phyloP scores from a whole-genome alignment of 2,888 invertebrate species.

The Tuta absoluta region DNA sequence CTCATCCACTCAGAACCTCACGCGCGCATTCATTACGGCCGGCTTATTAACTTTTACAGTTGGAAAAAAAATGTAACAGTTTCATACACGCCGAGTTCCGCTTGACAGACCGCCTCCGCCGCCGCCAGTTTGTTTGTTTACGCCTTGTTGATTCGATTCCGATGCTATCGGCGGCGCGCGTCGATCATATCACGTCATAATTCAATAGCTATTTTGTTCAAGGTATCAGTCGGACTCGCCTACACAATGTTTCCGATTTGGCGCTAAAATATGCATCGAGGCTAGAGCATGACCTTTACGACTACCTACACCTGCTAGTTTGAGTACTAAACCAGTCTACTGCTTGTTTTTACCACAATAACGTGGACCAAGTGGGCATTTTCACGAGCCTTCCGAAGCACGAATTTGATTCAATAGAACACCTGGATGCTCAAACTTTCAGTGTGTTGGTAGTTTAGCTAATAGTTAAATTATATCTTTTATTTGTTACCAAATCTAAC shows the following conservation, averaged over 20 bases:
- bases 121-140: conserved; percentile 31
- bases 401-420: too few relatives aligned
- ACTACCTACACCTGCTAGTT: not conserved
- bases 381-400: too few relatives aligned
- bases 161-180: not conserved
- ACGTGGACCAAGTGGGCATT: too few relatives aligned
- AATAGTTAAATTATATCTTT: too few relatives aligned
- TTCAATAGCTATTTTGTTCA: not conserved
- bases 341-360: too few relatives aligned
- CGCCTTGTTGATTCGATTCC: conserved; percentile 14
- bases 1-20: conserved; percentile 60
- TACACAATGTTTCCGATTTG: conserved; percentile 8
- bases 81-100: conserved; percentile 57
- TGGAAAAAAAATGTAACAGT: conserved; percentile 57
- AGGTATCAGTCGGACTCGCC: not conserved
- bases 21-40: conserved; percentile 63
- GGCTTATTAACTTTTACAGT: conserved; percentile 71
- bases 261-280: conserved; percentile 1
- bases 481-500: too few relatives aligned
- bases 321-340: too few relatives aligned
- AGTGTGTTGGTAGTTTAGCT: too few relatives aligned
- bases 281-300: not conserved
- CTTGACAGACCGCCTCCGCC: conserved; percentile 49
- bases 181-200: not conserved
- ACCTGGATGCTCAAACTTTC: too few relatives aligned